Conservation (phyloP, 2,797 vertebrate species). For the Enteromius viviparus region DNA sequence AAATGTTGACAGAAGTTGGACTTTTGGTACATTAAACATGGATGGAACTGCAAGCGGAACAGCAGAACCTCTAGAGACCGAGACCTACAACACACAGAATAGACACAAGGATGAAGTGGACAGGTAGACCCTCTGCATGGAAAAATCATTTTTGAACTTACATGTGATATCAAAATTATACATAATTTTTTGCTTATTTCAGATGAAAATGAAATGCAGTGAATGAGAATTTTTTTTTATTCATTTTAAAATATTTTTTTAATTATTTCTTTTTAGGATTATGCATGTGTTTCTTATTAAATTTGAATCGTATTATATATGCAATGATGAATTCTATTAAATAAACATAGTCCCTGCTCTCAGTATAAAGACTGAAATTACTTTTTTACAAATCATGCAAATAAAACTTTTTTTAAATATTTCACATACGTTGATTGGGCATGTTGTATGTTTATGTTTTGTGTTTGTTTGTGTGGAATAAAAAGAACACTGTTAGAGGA, state of each 20-base stretch:
- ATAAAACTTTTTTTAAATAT: neutral
- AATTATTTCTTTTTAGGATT: neutral
- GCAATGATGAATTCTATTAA: neutral
- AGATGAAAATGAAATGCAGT: neutral
- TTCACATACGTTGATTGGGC: neutral
- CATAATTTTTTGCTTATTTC: neutral
- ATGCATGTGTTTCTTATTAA: neutral
- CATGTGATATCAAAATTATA: conserved; percentile 6
- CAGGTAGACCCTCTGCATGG: conserved; percentile 32
- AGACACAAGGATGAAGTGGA: conserved; percentile 31
- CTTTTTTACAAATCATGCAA: conserved; percentile 1
- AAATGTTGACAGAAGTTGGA: conserved; percentile 37
- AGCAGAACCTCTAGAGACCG: conserved; percentile 20
- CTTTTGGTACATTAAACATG: conserved; percentile 33
- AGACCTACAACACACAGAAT: neutral
- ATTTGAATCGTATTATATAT: neutral
- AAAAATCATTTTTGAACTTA: neutral
- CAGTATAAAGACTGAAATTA: neutral
- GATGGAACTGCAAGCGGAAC: conserved; percentile 15
- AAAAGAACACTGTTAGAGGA: neutral
- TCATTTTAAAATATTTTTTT: neutral
- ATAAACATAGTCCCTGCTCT: neutral
- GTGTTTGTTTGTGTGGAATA: conserved; percentile 2
- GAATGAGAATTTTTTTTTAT: neutral
- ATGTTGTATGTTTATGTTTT: conserved; percentile 1